phyloP scores from a whole-genome alignment of 1,140 invertebrate genomes.

The Halesus radiatus region DNA sequence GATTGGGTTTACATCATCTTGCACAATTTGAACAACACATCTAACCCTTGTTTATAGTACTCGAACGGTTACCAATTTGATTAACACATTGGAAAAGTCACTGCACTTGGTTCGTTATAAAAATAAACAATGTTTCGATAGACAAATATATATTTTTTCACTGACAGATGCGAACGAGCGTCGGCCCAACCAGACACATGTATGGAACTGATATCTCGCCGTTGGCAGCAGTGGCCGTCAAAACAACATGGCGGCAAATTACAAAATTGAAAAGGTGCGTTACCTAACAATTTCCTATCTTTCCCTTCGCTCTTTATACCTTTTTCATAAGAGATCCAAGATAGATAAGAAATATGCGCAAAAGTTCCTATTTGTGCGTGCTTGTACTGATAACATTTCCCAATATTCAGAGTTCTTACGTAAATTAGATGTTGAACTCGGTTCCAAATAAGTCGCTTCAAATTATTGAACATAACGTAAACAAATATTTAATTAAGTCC shows the following conservation, averaged over 20 bases:
- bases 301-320: too few species aligned
- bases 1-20: not conserved
- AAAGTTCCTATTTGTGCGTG: too few species aligned
- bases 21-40: slow-evolving; percentile 17
- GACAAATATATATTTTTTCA: slow-evolving; percentile 9
- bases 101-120: not conserved
- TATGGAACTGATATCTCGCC: not conserved
- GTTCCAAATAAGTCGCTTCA: too few species aligned
- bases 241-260: slow-evolving; percentile 20
- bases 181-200: slow-evolving; percentile 9
- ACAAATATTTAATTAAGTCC: too few species aligned
- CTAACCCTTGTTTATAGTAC: not conserved
- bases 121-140: slow-evolving; percentile 26
- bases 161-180: slow-evolving; percentile 19
- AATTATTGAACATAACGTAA: too few species aligned
- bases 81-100: slow-evolving; percentile 4
- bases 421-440: too few species aligned
- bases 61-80: not conserved
- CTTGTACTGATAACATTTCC: too few species aligned
- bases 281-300: too few species aligned
- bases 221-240: slow-evolving; percentile 5
- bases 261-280: not conserved
- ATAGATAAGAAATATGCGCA: too few species aligned
- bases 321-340: too few species aligned
- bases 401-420: too few species aligned